These are phyloP conservation scores for Aleiodes testaceus DNA, from an alignment of 2,888 invertebrate genomes.

Conservation along the genomic window DNA sequence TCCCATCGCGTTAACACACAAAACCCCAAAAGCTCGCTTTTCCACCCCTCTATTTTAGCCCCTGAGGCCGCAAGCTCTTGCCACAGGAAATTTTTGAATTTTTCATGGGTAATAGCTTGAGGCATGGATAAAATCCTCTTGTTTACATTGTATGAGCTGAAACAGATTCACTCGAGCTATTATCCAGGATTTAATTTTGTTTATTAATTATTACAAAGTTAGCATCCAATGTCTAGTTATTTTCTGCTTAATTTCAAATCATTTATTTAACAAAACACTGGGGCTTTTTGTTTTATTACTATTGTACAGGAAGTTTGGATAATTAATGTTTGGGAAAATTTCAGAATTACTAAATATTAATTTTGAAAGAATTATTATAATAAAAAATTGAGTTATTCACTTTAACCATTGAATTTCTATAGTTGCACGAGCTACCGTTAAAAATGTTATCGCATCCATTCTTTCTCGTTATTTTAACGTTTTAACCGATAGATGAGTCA, in stretches of 20 bases:
- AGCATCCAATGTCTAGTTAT: neutral
- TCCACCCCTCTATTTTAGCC: neutral
- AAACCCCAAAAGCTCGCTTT: neutral
- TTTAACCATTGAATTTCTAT: too few relatives aligned
- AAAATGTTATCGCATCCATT: neutral
- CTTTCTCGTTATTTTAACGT: constrained; percentile 16
- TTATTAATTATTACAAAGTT: neutral
- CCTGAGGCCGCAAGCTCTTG: constrained; percentile 20
- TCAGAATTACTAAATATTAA: neutral
- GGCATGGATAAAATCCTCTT: neutral
- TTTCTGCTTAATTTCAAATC: neutral
- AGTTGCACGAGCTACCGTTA: too few relatives aligned
- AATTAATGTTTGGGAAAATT: neutral
- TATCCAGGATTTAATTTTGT: constrained; percentile 4
- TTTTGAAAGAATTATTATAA: too few relatives aligned
- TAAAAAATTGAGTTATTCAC: too few relatives aligned
- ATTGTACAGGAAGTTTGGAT: too few relatives aligned
- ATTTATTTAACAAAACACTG: neutral
- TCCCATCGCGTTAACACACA: constrained; percentile 5
- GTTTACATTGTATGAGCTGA: constrained; percentile 12
- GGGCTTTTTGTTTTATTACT: neutral
- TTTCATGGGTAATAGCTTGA: constrained; percentile 27
- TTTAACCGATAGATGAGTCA: constrained; percentile 16
- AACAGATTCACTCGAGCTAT: constrained; percentile 1
- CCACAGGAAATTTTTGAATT: constrained; percentile 42